phyloP scores from a whole-genome alignment of 2,888 invertebrate genomes.

The Drosophila incognita region DNA sequence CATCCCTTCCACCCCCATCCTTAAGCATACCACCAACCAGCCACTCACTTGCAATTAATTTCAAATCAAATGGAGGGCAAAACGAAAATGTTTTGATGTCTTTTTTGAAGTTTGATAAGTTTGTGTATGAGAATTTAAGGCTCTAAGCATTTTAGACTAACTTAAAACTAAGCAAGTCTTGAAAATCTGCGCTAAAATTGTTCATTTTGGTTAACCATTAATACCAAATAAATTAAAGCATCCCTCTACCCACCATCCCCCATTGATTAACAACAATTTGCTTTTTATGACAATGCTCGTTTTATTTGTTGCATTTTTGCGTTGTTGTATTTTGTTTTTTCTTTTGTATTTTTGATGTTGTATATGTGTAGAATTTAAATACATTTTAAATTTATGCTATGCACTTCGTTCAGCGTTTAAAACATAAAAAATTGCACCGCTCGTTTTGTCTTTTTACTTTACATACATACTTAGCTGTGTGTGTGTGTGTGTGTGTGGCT shows the following conservation, averaged over 20 bases:
- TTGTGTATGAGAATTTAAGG: not conserved
- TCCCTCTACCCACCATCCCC: not conserved
- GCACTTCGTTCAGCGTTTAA: slow-evolving; percentile 78
- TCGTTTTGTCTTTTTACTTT: slow-evolving; percentile 80
- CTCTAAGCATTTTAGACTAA: not conserved
- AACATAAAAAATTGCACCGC: slow-evolving; percentile 82
- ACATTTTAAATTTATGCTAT: slow-evolving; percentile 77
- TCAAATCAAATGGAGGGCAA: slow-evolving; percentile 40
- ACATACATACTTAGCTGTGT: not conserved
- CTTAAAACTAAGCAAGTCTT: no score
- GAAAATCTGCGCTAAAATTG: not conserved
- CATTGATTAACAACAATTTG: slow-evolving; percentile 14
- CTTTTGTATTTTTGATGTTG: slow-evolving; percentile 49
- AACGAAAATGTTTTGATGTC: slow-evolving; percentile 17
- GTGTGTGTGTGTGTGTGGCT: slow-evolving; percentile 7
- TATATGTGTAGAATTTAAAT: slow-evolving; percentile 77
- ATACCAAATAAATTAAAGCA: no score
- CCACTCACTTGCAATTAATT: slow-evolving; percentile 58
- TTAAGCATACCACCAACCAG: not conserved
- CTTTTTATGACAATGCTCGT: slow-evolving; percentile 53
- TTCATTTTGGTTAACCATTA: not conserved
- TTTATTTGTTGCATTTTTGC: slow-evolving; percentile 45
- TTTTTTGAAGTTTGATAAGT: slow-evolving; percentile 5
- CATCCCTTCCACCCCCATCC: not conserved
- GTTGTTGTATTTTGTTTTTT: slow-evolving; percentile 45